A percentile compares a stretch with the other conserved stretches of the same genome.
These are phyloP conservation scores for Micoletzkya japonica DNA, from an alignment of 2,888 invertebrate genomes.

Conservation along the genomic window DNA sequence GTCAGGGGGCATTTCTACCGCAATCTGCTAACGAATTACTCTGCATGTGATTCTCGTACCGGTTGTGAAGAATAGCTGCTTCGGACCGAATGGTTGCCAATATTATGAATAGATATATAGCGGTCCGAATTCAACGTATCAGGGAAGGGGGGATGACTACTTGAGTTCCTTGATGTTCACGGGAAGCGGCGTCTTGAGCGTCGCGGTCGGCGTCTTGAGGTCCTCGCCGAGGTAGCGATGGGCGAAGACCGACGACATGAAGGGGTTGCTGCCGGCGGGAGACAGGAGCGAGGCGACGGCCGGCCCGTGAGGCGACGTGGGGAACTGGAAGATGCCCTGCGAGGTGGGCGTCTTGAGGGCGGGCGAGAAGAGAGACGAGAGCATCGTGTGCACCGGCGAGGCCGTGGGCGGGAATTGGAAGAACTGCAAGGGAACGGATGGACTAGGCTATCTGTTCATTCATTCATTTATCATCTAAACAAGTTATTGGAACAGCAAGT, in stretches of 20 bases:
- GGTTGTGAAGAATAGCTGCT: too few relatives aligned
- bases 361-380: conserved; percentile 17
- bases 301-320: conserved; percentile 34
- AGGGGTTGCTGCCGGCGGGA: conserved; percentile 28
- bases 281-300: conserved; percentile 27
- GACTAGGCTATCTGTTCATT: background rate
- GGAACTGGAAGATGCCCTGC: conserved; percentile 38
- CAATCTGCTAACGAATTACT: too few relatives aligned
- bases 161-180: conserved; percentile 18
- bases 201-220: conserved; percentile 26
- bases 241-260: conserved; percentile 16
- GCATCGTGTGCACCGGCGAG: background rate
- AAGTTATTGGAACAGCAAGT: too few relatives aligned
- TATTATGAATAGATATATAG: too few relatives aligned
- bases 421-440: conserved; percentile 37
- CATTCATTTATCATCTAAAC: too few relatives aligned
- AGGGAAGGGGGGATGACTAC: background rate
- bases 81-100: too few relatives aligned
- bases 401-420: conserved; percentile 32
- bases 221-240: conserved; percentile 28
- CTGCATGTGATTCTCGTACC: too few relatives aligned
- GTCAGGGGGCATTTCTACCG: too few relatives aligned
- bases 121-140: too few relatives aligned
- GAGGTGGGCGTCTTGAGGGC: conserved; percentile 23
- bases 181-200: conserved; percentile 24